Base-by-base conservation (phyloP, 2,888 invertebrate genomes). In the Cyclophora albipunctata region DNA sequence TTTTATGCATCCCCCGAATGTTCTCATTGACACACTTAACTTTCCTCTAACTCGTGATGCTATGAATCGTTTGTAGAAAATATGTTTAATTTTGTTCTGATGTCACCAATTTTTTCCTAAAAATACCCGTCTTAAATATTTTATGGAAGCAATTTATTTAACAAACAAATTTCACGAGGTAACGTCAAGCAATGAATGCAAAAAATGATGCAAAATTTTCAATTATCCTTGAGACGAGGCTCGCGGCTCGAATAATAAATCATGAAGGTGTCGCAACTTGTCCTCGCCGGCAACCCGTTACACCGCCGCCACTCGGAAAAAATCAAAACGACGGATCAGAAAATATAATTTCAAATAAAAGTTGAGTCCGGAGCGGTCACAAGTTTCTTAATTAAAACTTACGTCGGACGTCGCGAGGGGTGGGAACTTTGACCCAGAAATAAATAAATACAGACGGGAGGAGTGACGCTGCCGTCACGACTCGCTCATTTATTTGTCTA, bases 331-430 rank as follows among this genome's bases (percentile, higher is more conserved):
- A 73, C 71, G 76, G 80, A 78, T 82, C 79, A 77, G 78, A 82
- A 85, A 86, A 86, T 85, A 87, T 85, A 85, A 86, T 87, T 85
- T 84, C 75, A 85, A 87, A 86, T 85, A 85, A 85, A 87, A 87
- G 81, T 87, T 82, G 69, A 81, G 79, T 75, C 72, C 68, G 72
- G 75, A 74, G 78, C 84, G 81, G 85, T 84, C 86, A 81, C 87
- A 89, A 89, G 89, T 89, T 89, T 89, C 87, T 89, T 89, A 89
- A 89, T 89, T 89, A 89, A 89, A 89, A 89, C 89, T 89, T 89
- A 87, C 75, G 83, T 84, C 74, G 76, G 81, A 77, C 78, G 79
- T 78, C 73, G 80, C 77, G 71, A 80, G 78, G 80, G 84, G 79
- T 72, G 77, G 70, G 73, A 76, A 76, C 81, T 84, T 73, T 87